Evolutionary conservation across 2,888 invertebrate genomes (phyloP), one percentile per base, ranked within the genome.

Genomic region (Aspidiotus destructor): DNA sequence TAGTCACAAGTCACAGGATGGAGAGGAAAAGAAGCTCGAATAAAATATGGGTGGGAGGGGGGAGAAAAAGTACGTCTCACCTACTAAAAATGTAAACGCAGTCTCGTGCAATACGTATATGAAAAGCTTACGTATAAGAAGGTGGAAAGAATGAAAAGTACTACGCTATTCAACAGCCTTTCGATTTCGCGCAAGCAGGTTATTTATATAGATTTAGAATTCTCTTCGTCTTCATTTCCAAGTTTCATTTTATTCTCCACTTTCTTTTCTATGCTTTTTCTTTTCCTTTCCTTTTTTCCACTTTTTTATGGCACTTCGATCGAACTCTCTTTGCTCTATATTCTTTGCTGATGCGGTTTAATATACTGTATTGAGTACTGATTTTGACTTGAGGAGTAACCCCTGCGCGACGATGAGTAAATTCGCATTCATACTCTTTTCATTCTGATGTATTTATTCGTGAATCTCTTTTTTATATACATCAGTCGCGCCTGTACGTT

Each of bases 181-280:
- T 65, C 65, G 48, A 28, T 28, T 28, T 28, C 28, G 28, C 28
- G 28, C 5, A 28, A 28, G 28, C 48, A 65, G 57, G 58, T 65
- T 65, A 65, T 65, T 65, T 65, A 65, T 28, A 28, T 65, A 65
- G 65, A 65, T 65, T 65, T 65, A 58, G 65, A 61, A 61, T 68
- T 60, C 62, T 53, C 60, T 68, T 68, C 68, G 15, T 61, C 61
- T 53, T 62, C 53, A 52, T 53, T 41, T 44, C 61, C 42, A 8
- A 11, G 9, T 62, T 62, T 48, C 41, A 28, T 28, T 62, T 62
- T 42, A 17, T 60, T n/a, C 10, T 41, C n/a, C 5, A 8, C 16
- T 42, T 62, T 62, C 40, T 40, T 17, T 40, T 40, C 40, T 28
- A 2, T 42, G 7, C 41, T 62, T 42, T 15, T 57, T 28, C 65